These are phyloP conservation scores for Drosophila stalkeri DNA, from an alignment of 2,888 invertebrate genomes.

Conservation along the genomic window DNA sequence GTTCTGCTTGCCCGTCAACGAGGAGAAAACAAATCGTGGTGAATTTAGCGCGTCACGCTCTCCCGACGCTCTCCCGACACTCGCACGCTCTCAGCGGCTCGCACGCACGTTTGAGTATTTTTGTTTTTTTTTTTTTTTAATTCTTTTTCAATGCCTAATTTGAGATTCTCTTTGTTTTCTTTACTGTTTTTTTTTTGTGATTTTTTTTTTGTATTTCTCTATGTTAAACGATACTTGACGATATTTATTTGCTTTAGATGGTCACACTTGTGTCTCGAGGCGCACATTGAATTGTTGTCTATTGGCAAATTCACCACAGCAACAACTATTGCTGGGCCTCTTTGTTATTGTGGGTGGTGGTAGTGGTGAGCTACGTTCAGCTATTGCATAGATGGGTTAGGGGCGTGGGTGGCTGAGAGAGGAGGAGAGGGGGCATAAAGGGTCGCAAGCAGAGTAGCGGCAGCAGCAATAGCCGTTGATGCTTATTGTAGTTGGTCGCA, in stretches of 20 bases:
- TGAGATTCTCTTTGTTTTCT: slow-evolving; percentile 12
- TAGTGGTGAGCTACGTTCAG: slow-evolving; percentile 19
- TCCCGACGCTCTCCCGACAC: neutral
- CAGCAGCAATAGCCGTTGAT: slow-evolving; percentile 7
- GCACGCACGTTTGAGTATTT: slow-evolving; percentile 28
- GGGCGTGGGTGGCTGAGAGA: neutral
- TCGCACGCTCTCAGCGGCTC: slow-evolving; percentile 18
- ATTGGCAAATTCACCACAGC: slow-evolving; percentile 48
- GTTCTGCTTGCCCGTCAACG: slow-evolving; percentile 38
- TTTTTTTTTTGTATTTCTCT: neutral
- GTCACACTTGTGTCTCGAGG: slow-evolving; percentile 22
- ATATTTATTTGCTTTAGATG: slow-evolving; percentile 7
- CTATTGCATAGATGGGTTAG: neutral
- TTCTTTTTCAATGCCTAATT: slow-evolving; percentile 16
- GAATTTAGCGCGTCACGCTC: slow-evolving; percentile 43
- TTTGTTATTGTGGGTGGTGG: slow-evolving; percentile 49
- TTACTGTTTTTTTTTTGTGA: neutral
- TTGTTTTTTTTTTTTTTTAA: neutral
- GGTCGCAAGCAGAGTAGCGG: slow-evolving; percentile 5
- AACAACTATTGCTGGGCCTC: slow-evolving; percentile 44
- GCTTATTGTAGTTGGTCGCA: slow-evolving; percentile 57
- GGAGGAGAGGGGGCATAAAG: neutral
- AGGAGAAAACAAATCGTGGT: slow-evolving; percentile 53
- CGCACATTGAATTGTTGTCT: slow-evolving; percentile 38
- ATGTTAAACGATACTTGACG: slow-evolving; percentile 16